Percentiles rank a stretch among this genome's conserved stretches.
Evolutionary conservation across 92 coral and sea anemone genomes (phyloP).

Genomic region (Paragorgia papillata): DNA sequence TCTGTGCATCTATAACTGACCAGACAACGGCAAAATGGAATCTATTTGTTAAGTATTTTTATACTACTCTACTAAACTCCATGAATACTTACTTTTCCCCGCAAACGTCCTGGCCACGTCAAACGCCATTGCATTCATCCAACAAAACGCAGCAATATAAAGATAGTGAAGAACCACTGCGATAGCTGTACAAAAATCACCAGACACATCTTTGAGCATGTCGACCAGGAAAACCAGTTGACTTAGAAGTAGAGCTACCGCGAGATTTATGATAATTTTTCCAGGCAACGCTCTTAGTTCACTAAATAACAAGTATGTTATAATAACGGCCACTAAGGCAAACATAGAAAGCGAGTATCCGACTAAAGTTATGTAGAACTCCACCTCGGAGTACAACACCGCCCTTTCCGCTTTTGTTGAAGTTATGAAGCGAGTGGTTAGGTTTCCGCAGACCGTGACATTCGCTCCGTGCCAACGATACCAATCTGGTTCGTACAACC

Average conservation of each 20-base stretch:
- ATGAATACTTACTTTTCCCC: conserved; percentile 30
- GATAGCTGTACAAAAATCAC: conserved; percentile 10
- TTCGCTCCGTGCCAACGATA: conserved; percentile 6
- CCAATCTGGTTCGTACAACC: conserved; percentile 4
- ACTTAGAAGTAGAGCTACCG: conserved; percentile 33
- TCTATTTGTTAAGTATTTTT: too few species aligned
- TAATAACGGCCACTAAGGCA: conserved; percentile 15
- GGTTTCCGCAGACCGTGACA: conserved; percentile 44
- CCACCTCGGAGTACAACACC: conserved; percentile 14
- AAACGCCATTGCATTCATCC: conserved; percentile 48
- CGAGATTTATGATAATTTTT: conserved; percentile 43
- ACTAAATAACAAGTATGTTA: conserved; percentile 12
- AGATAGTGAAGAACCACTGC: conserved; percentile 48
- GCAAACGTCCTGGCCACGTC: conserved; percentile 50
- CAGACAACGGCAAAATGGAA: too few species aligned
- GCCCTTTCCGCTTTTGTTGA: background rate
- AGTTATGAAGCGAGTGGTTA: background rate
- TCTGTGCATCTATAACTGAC: too few species aligned
- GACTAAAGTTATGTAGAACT: conserved; percentile 27
- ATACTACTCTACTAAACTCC: background rate
- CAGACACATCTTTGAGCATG: conserved; percentile 3
- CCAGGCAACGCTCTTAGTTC: conserved; percentile 52
- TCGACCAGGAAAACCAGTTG: conserved; percentile 37
- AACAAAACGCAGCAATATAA: conserved; percentile 39
- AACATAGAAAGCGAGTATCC: conserved; percentile 40